Base-by-base conservation (phyloP, 2,888 invertebrate species). In the Leucania comma region DNA sequence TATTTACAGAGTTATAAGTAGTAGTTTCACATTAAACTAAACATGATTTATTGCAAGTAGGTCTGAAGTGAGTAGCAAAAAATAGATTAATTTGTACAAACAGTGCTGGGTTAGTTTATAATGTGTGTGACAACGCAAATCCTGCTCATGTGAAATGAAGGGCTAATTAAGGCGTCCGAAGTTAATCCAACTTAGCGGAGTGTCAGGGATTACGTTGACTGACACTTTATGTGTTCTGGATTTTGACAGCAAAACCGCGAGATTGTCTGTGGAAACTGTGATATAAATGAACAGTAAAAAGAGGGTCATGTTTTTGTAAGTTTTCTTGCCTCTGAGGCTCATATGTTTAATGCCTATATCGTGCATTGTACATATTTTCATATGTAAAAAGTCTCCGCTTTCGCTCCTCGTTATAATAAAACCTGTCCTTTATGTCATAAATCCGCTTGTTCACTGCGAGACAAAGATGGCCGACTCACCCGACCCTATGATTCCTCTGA, bases 171-270 rank as follows among this genome's bases (percentile, higher is more conserved):
- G 61, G 66, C 35, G 32, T 62, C 51, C 57, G 57, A 68, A 70
- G 72, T 42, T 64, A 71, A 67, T 72, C 66, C 62, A 57, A 46
- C 24, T 62, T 22, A 26, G 53, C 32, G 22, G 54, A 46, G 53
- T 48, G 48, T 46, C 48, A 51, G 71, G 70, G 72, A 73, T 84
- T 75, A 84, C 24, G 8, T 24, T 62, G 68, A 42, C 17, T 62
- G 77, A 74, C 82, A 74, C 58, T 62, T 77, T 70, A 48, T 38
- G 71, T 58, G 78, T 46, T 51, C 17, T 29, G 59, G 63, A 64
- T 62, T 81, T 38, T 26, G 48, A n/a, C 17, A 17, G 10, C 12
- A 32, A 20, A 26, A 50, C 6, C 50, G 51, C 42, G 42, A 42
- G 56, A 57, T 29, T 24, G 17, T 12, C 58, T 32, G 14, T 1